These are phyloP conservation scores for Drosophila greeni DNA, from an alignment of 2,888 invertebrate species.

Conservation along the genomic window DNA sequence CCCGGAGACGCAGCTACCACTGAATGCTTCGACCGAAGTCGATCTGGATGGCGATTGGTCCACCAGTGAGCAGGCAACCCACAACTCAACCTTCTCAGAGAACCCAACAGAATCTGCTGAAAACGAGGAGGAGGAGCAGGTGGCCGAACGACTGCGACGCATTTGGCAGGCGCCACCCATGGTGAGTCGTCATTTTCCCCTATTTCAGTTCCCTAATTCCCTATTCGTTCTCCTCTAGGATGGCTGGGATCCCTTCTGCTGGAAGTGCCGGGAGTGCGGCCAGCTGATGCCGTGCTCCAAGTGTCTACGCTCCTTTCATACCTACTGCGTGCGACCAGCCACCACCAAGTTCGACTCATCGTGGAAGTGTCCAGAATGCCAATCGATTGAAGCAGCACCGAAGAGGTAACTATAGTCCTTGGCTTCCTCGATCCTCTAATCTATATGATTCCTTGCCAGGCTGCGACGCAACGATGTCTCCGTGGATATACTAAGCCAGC, in stretches of 20 bases:
- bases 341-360: conserved; percentile 79
- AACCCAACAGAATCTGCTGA: conserved; percentile 12
- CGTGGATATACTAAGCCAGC: conserved; percentile 84
- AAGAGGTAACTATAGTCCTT: conserved; percentile 65
- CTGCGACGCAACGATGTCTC: conserved; percentile 72
- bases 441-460: conserved; percentile 50
- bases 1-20: conserved; percentile 6
- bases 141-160: conserved; percentile 51
- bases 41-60: conserved; percentile 37
- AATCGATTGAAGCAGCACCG: conserved; percentile 81
- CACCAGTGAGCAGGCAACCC: conserved; percentile 38
- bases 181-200: conserved; percentile 46
- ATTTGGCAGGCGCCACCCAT: conserved; percentile 71
- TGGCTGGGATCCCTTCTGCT: conserved; percentile 89
- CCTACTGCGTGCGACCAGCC: conserved; percentile 84
- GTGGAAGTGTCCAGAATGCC: conserved; percentile 95
- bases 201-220: not conserved
- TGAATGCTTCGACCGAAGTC: not conserved
- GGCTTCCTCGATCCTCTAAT: not conserved
- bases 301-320: conserved; percentile 92
- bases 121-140: conserved; percentile 26
- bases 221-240: conserved; percentile 66
- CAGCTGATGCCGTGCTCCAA: conserved; percentile 85
- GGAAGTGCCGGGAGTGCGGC: conserved; percentile 91
- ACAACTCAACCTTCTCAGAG: conserved; percentile 52